A percentile compares a stretch with the other conserved stretches of the same genome.
phyloP scores from a whole-genome alignment of 2,888 invertebrate genomes.

The Crepidodera aurea region DNA sequence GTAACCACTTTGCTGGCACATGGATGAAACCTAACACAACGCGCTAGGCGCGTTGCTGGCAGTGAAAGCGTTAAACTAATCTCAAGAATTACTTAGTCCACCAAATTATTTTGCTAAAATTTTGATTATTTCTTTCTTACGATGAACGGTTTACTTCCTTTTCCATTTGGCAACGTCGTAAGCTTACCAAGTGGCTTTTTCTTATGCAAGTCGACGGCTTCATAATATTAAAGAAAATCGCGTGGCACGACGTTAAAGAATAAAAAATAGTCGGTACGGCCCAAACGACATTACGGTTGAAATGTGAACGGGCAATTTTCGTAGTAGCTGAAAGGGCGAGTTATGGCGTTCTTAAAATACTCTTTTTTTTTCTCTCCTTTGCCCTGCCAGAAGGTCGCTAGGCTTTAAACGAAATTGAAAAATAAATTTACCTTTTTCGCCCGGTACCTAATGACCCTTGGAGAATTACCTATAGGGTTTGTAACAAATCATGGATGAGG shows the following conservation, averaged over 20 bases:
- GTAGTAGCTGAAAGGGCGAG: slow-evolving; percentile 25
- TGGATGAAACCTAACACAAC: too few relatives aligned
- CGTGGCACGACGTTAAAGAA: slow-evolving; percentile 19
- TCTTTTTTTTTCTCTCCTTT: slow-evolving; percentile 6
- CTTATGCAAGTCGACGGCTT: slow-evolving; percentile 41
- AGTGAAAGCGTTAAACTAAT: too few relatives aligned
- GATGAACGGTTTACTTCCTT: too few relatives aligned
- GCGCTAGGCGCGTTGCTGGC: too few relatives aligned
- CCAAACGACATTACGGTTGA: slow-evolving; percentile 23
- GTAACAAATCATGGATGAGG: slow-evolving; percentile 21
- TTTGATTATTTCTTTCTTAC: too few relatives aligned
- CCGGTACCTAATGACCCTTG: slow-evolving; percentile 24
- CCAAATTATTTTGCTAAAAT: too few relatives aligned
- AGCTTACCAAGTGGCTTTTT: slow-evolving; percentile 10
- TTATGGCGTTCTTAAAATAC: slow-evolving; percentile 27
- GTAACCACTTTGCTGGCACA: too few relatives aligned
- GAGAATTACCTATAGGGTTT: slow-evolving; percentile 19
- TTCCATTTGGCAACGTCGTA: slow-evolving; percentile 18
- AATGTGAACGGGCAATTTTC: slow-evolving; percentile 30
- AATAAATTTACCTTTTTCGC: slow-evolving; percentile 27
- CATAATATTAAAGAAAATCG: slow-evolving; percentile 44
- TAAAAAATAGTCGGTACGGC: slow-evolving; percentile 27
- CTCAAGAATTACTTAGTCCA: too few relatives aligned
- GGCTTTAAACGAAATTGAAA: slow-evolving; percentile 30
- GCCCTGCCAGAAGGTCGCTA: slow-evolving; percentile 20